Evolutionary conservation across 2,797 vertebrate genomes (phyloP), one percentile per base, ranked within the genome.

Genomic region (Lagocephalus sceleratus): DNA sequence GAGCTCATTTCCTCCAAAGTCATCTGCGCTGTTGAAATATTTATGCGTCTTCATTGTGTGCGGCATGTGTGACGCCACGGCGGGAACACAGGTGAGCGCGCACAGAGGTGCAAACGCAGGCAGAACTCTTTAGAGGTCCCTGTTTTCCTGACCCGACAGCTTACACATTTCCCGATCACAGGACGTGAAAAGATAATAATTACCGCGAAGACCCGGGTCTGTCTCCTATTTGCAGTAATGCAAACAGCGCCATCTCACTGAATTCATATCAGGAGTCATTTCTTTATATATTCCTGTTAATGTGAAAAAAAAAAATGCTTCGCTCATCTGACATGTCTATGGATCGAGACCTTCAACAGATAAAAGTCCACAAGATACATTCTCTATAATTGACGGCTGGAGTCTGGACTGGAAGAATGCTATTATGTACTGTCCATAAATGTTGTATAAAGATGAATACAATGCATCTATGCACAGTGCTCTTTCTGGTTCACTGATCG

Each of bases 111-210:
- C 50, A 67, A 52, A 58, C 57, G 29, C 5, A 46, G 20, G 40
- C 20, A 32, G 1, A 67, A 43, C 19, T 44, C 41, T 43, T 46
- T 63, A 38, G 46, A 51, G 16, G 5, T 38, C 52, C 7, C 38
- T 17, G n/a, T 74, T 71, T 66, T 48, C 51, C 69, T 79, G 66
- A 78, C 72, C 63, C 17, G 21, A 51, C 58, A 60, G 35, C 15
- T 73, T 69, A 70, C 41, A 70, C 47, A 78, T 82, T 77, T 32
- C 62, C 55, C 19, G 60, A 58, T 26, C n/a, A 67, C 29, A 32
- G 46, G 59, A 61, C 56, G 14, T 15, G 6, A 20, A 21, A 29
- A 40, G 21, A 46, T 41, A 62, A 48, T 40, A n/a, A n/a, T 23
- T n/a, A 23, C 40, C n/a, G 16, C 3, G 29, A 29, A 1, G 9